Evolutionary conservation across 2,113 vertebrate genomes (phyloP).

Genomic region (Australoheros scitulus): DNA sequence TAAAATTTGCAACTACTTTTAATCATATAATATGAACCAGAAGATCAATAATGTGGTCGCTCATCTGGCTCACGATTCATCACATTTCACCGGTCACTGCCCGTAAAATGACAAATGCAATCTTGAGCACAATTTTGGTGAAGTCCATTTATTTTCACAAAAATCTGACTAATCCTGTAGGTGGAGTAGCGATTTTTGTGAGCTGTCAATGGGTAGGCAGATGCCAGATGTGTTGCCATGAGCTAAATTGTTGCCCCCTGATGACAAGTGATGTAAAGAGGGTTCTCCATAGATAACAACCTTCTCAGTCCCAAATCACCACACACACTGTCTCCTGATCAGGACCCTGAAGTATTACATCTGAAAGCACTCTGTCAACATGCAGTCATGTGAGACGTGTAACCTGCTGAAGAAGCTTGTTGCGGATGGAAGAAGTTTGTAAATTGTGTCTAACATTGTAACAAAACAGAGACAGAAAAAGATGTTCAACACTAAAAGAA

Average conservation of each 20-base stretch:
- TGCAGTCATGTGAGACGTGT: too few relatives aligned
- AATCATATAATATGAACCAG: too few relatives aligned
- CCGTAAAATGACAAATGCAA: too few relatives aligned
- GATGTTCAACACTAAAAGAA: neutral
- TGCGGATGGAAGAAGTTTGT: neutral
- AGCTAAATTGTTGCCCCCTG: neutral
- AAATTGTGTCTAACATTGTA: neutral
- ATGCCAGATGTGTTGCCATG: neutral
- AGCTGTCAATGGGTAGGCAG: neutral
- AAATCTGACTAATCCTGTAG: neutral
- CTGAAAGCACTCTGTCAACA: neutral
- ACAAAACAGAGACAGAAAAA: neutral
- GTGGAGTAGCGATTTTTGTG: rapidly evolving
- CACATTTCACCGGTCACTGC: too few relatives aligned
- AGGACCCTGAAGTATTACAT: neutral
- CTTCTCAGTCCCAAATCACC: neutral
- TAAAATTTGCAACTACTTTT: too few relatives aligned
- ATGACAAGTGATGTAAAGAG: neutral
- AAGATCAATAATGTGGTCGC: too few relatives aligned
- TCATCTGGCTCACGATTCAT: too few relatives aligned
- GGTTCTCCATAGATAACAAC: neutral
- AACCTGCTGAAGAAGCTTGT: too few relatives aligned
- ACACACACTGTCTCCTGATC: neutral
- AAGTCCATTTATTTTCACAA: too few relatives aligned
- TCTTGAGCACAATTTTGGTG: too few relatives aligned